Conservation (phyloP, 2,797 vertebrate species). For the Lepilemur ruficaudatus region DNA sequence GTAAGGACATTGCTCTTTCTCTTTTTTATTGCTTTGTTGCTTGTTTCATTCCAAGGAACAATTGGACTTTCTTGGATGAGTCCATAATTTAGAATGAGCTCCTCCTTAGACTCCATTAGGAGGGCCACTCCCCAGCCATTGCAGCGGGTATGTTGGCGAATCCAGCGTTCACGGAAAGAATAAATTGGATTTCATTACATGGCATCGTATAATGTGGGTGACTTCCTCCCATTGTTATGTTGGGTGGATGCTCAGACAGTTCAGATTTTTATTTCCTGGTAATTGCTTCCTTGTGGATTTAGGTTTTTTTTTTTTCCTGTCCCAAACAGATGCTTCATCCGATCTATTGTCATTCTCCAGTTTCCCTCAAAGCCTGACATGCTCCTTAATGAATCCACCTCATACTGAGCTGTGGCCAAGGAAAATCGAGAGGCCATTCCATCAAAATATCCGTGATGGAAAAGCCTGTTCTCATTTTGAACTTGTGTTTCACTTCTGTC, state of each 20-base stretch:
- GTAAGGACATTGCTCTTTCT: not conserved
- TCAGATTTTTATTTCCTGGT: conserved; percentile 65
- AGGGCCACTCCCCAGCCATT: not conserved
- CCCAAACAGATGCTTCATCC: conserved; percentile 38
- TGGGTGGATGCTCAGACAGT: conserved; percentile 54
- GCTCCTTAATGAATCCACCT: conserved; percentile 50
- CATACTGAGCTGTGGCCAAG: conserved; percentile 5
- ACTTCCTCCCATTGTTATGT: conserved; percentile 50
- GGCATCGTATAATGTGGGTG: not conserved
- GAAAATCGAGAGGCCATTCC: conserved; percentile 42
- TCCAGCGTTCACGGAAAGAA: not conserved
- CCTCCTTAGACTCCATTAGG: not conserved
- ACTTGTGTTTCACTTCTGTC: conserved; percentile 42
- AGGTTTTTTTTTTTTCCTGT: not conserved
- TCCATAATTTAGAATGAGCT: not conserved
- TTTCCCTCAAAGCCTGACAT: conserved; percentile 44
- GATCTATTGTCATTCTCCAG: not conserved
- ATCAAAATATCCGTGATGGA: conserved; percentile 2
- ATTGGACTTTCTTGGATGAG: not conserved
- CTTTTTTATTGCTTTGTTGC: not conserved
- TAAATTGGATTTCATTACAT: conserved; percentile 25
- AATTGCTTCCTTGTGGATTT: conserved; percentile 49
- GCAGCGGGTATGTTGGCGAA: not conserved
- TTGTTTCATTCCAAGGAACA: conserved; percentile 39
- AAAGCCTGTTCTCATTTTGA: conserved; percentile 40